phyloP scores from a whole-genome alignment of 2,797 vertebrate genomes.

The Tenualosa ilisha region DNA sequence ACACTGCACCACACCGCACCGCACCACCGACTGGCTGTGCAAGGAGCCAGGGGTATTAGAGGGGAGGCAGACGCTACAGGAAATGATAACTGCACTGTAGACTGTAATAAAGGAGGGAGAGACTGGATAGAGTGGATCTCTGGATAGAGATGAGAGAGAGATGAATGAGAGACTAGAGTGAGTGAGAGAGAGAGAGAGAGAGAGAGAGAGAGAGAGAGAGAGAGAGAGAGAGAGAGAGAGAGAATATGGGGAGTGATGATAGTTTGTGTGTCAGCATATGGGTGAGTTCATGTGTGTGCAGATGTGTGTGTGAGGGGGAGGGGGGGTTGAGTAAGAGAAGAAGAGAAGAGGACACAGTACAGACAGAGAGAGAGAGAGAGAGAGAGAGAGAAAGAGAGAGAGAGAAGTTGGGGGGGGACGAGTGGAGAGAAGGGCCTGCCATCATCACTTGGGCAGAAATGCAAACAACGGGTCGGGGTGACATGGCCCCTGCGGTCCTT shows the following conservation, averaged over 20 bases:
- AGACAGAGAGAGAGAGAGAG: not conserved
- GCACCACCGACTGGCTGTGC: not conserved
- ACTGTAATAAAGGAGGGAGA: not conserved
- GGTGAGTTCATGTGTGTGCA: not conserved
- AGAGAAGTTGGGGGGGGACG: too few relatives aligned
- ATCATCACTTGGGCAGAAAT: conserved; percentile 3
- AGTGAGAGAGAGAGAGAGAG: not conserved
- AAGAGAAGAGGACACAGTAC: too few relatives aligned
- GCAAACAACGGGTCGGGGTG: conserved; percentile 37
- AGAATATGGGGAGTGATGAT: too few relatives aligned
- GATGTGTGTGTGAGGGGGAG: not conserved
- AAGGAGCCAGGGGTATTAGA: not conserved
- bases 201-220: too few relatives aligned
- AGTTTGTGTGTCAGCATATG: too few relatives aligned
- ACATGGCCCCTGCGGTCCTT: conserved; percentile 30
- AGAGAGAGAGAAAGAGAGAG: not conserved
- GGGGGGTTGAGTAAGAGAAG: too few relatives aligned
- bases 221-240: too few relatives aligned
- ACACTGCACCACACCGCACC: too few relatives aligned
- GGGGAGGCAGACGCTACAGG: not conserved
- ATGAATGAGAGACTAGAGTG: not conserved
- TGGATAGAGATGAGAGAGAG: too few relatives aligned
- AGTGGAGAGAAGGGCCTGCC: not conserved
- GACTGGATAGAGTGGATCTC: not conserved
- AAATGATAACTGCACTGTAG: not conserved